Evolutionary conservation across 2,888 invertebrate genomes (phyloP).

Genomic region (Catonia carolina): DNA sequence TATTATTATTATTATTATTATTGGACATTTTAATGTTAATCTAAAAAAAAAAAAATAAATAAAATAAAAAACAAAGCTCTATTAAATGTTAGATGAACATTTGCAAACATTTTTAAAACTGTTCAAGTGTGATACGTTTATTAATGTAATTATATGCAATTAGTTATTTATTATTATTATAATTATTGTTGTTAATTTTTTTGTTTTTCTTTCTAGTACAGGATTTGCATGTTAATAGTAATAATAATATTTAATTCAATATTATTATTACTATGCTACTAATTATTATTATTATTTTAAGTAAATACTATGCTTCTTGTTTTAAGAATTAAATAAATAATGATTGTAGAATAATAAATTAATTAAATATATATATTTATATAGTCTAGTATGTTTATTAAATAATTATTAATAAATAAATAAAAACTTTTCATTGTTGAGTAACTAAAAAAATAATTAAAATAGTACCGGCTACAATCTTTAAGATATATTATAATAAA

Average conservation of each 20-base stretch:
- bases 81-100: conserved; percentile 16
- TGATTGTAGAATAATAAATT: background rate
- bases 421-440: conserved; percentile 1
- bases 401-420: background rate
- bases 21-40: conserved; percentile 9
- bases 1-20: conserved; percentile 11
- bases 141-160: background rate
- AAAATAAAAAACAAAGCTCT: too few species aligned
- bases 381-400: conserved; percentile 3
- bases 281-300: too few species aligned
- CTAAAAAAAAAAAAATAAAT: too few species aligned
- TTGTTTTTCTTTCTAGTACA: background rate
- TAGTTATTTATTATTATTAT: too few species aligned
- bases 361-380: conserved; percentile 5
- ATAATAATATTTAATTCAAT: background rate
- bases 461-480: background rate
- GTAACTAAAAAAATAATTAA: background rate
- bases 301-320: background rate
- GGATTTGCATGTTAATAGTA: conserved; percentile 8
- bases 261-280: background rate
- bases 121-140: conserved; percentile 6
- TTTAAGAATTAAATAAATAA: background rate
- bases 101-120: background rate
- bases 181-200: background rate
- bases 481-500: background rate